Conservation (phyloP, 2,113 vertebrate species). For the Emydura subglobosa region DNA sequence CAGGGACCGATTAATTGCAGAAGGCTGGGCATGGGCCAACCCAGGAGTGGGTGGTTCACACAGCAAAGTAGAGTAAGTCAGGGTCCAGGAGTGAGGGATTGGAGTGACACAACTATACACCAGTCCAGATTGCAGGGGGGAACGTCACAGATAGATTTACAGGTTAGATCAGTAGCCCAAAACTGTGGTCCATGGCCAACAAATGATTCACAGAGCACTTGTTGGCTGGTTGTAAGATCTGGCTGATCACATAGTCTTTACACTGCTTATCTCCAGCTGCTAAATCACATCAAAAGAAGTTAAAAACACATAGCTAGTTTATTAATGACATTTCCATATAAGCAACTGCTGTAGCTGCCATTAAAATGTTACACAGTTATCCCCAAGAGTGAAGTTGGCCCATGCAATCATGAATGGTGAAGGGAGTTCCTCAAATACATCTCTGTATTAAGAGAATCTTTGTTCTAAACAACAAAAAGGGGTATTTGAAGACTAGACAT, state of each 20-base stretch:
- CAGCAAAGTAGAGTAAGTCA: too few species aligned
- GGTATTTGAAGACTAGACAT: neutral
- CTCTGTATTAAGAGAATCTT: neutral
- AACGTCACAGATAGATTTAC: neutral
- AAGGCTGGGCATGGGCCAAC: too few species aligned
- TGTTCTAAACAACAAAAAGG: neutral
- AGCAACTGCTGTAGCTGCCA: neutral
- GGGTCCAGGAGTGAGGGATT: too few species aligned
- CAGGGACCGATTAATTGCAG: too few species aligned
- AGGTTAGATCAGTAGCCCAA: neutral
- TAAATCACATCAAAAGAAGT: neutral
- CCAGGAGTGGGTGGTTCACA: too few species aligned
- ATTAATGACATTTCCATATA: neutral
- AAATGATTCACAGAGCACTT: neutral
- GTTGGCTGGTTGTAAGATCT: neutral
- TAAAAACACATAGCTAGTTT: neutral
- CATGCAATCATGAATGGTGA: accelerated
- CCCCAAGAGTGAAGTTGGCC: neutral
- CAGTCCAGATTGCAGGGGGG: too few species aligned
- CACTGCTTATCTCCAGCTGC: neutral
- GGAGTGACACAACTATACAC: too few species aligned
- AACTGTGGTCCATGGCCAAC: neutral
- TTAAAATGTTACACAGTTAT: neutral
- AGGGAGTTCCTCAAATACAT: neutral
- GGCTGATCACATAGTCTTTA: neutral